Base-by-base conservation (phyloP, 2,888 invertebrate species). In the Ethmia dodecea region DNA sequence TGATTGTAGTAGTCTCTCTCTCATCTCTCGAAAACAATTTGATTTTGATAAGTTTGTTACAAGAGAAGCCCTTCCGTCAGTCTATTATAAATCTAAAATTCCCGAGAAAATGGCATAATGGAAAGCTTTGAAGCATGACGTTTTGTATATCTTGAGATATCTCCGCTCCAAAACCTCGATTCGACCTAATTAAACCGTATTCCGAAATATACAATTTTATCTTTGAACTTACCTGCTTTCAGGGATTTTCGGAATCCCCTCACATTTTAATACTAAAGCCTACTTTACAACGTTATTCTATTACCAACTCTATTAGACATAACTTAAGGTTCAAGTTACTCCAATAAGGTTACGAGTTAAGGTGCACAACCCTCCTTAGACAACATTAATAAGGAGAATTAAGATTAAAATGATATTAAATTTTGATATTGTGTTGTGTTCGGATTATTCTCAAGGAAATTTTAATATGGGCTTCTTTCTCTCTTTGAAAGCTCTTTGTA, bases 321-420 rank as follows among this genome's bases (percentile, higher is more conserved):
- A 66, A 0, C 0, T 24, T 64, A 66, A 24, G 41, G 60, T 49
- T 33, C 10, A 31, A 50, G 45, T 58, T 3, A 4, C 8, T 18
- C 36, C n/a, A 35, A 2, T 6, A 13, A 8, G 10, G 16, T 33
- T 33, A 35, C 13, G 45, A 43, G 48, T 37, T 35, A 51, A 65
- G 58, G 53, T 56, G 48, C 56, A 60, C 60, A 62, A 60, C 77
- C 78, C 76, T 76, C 73, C 74, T 77, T 66, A 64, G 77, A 66
- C 60, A 71, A 70, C 73, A 74, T 79, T 84, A 83, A 83, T 81
- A 84, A 84, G 80, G 61, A 74, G 80, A 75, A 83, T 83, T 83
- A 83, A 84, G 84, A 84, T 84, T 84, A 86, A 80, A 83, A 83
- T 80, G 74, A 84, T 86, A 86, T 86, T 84, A 86, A 84, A 84